phyloP scores from a whole-genome alignment of 1,140 invertebrate species.

The Plutomurus gul region DNA sequence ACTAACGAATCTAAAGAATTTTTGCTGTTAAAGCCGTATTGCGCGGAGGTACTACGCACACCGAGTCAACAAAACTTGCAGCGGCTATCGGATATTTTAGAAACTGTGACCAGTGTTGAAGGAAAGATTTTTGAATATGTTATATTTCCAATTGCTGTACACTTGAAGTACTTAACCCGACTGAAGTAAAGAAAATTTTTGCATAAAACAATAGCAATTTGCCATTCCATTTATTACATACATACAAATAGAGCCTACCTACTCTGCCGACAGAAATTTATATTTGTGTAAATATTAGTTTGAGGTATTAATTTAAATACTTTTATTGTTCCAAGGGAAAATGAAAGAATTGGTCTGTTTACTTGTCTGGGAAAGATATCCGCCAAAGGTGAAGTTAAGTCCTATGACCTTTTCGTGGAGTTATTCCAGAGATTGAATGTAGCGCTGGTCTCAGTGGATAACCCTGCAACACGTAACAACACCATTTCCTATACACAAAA shows the following conservation, averaged over 20 bases:
- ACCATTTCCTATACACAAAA: background rate
- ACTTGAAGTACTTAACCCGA: constrained; percentile 17
- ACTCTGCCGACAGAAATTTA: no score
- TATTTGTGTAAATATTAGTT: no score
- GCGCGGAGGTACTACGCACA: background rate
- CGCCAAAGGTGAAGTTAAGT: background rate
- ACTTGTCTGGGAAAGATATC: background rate
- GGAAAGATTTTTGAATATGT: constrained; percentile 29
- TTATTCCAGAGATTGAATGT: constrained; percentile 28
- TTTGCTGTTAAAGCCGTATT: background rate
- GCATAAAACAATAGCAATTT: background rate
- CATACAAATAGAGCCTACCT: no score
- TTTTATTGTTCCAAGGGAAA: background rate
- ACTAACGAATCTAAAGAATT: background rate
- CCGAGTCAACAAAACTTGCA: background rate
- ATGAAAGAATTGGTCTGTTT: background rate
- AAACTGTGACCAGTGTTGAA: background rate
- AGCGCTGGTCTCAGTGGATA: background rate
- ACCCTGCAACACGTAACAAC: background rate
- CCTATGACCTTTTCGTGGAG: background rate
- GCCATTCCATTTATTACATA: no score
- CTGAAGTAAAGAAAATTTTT: constrained; percentile 27
- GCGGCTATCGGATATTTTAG: background rate
- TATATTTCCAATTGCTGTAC: constrained; percentile 37
- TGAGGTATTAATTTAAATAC: no score